phyloP scores from a whole-genome alignment of 2,113 vertebrate genomes.

The Myodes glareolus region DNA sequence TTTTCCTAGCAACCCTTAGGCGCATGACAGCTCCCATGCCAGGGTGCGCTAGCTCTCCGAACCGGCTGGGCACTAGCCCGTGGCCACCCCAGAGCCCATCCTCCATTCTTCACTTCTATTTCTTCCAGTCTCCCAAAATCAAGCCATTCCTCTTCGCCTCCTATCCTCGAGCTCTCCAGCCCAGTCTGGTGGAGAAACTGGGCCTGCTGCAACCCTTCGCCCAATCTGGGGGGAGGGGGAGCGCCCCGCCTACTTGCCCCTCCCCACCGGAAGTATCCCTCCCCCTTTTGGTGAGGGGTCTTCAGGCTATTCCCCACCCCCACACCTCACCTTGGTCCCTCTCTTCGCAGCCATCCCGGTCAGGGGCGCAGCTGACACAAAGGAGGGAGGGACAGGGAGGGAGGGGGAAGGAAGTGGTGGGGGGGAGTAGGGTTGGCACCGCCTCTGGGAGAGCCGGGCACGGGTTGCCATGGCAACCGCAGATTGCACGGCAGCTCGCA shows the following conservation, averaged over 20 bases:
- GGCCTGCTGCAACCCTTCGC: background rate
- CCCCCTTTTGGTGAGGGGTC: slow-evolving; percentile 60
- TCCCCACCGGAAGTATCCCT: slow-evolving; percentile 78
- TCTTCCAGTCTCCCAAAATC: background rate
- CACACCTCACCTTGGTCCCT: slow-evolving; percentile 83
- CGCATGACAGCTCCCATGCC: slow-evolving; percentile 22
- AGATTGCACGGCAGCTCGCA: slow-evolving; percentile 54
- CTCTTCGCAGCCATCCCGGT: slow-evolving; percentile 83
- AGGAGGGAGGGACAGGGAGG: slow-evolving; percentile 79
- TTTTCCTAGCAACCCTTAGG: background rate
- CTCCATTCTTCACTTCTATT: background rate
- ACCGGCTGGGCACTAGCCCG: slow-evolving; percentile 27
- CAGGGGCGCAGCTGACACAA: slow-evolving; percentile 81
- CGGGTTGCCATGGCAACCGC: slow-evolving; percentile 84
- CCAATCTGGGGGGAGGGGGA: background rate
- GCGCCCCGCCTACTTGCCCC: slow-evolving; percentile 64
- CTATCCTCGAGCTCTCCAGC: background rate
- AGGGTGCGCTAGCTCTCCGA: background rate
- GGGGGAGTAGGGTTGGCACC: slow-evolving; percentile 75
- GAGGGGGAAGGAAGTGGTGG: slow-evolving; percentile 73
- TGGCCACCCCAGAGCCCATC: background rate
- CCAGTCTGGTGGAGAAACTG: background rate
- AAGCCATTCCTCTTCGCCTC: background rate
- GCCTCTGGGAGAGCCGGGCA: slow-evolving; percentile 82
- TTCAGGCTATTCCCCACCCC: slow-evolving; percentile 72